Evolutionary conservation across 2,888 invertebrate genomes (phyloP).

Genomic region (Caenorhabditis sinica): DNA sequence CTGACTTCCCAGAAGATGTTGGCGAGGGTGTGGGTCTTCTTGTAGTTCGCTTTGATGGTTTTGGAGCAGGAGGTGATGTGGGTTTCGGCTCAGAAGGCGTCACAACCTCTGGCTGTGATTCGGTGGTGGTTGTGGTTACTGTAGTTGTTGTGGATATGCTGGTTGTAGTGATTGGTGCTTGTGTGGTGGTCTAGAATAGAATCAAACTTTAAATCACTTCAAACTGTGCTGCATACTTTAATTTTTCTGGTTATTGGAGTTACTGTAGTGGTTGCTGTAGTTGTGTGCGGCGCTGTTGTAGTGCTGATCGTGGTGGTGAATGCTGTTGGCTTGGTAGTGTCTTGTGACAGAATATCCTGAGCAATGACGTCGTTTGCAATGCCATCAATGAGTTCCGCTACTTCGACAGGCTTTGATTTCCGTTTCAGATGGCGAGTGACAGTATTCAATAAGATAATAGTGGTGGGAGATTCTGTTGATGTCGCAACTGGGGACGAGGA

Average conservation of each 20-base stretch:
- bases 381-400: slow-evolving; percentile 40
- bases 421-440: not conserved
- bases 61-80: slow-evolving; percentile 17
- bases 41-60: slow-evolving; percentile 27
- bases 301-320: not conserved
- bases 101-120: not conserved
- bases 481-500: not conserved
- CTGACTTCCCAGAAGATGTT: slow-evolving; percentile 20
- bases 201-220: not conserved
- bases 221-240: not conserved
- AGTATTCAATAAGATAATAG: slow-evolving; percentile 4
- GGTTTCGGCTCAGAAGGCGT: not conserved
- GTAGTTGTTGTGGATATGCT: slow-evolving; percentile 29
- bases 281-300: not conserved
- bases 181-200: slow-evolving; percentile 27
- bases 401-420: slow-evolving; percentile 29
- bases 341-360: slow-evolving; percentile 46
- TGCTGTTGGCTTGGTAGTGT: not conserved
- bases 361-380: slow-evolving; percentile 63
- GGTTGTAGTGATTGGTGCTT: slow-evolving; percentile 52
- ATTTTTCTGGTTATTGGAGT: slow-evolving; percentile 5
- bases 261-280: not conserved
- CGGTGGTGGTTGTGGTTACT: slow-evolving; percentile 22
- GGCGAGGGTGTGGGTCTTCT: slow-evolving; percentile 21
- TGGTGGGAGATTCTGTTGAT: not conserved